phyloP scores from a whole-genome alignment of 2,797 vertebrate species.

The Euphonia xanthogaster region DNA sequence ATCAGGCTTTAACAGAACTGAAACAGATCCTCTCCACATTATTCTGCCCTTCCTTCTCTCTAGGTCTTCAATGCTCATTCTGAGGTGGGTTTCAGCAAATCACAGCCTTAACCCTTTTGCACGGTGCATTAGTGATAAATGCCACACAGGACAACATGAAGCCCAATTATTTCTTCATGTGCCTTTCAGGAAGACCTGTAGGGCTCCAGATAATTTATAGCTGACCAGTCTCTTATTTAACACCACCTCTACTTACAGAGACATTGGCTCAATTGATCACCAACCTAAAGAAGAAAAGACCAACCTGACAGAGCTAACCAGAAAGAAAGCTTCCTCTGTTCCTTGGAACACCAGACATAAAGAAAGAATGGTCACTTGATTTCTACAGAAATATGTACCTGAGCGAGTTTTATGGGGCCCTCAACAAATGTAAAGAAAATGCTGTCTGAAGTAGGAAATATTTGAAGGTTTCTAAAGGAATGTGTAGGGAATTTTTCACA shows the following conservation, averaged over 20 bases:
- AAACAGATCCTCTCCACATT: neutral
- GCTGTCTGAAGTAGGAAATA: neutral
- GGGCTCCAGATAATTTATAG: constrained; percentile 63
- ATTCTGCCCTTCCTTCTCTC: neutral
- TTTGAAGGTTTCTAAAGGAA: neutral
- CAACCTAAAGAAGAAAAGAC: constrained; percentile 50
- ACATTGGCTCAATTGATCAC: neutral
- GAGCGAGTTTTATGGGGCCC: constrained; percentile 3
- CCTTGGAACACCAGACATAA: neutral
- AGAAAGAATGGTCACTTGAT: neutral
- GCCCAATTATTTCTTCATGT: constrained; percentile 71
- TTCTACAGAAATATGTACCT: constrained; percentile 11
- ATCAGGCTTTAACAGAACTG: neutral
- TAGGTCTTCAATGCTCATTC: neutral
- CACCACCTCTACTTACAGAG: neutral
- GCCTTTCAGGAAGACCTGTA: constrained; percentile 75
- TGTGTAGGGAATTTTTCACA: neutral
- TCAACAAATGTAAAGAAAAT: constrained; percentile 39
- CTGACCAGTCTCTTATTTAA: constrained; percentile 36
- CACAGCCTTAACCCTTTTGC: neutral
- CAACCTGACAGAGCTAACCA: constrained; percentile 58
- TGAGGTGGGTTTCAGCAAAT: neutral
- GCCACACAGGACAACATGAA: constrained; percentile 55
- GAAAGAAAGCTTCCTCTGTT: constrained; percentile 75
- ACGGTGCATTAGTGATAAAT: constrained; percentile 78